Conservation (phyloP, 64 coral and sea anemone genomes). For the Platygyra sinensis region DNA sequence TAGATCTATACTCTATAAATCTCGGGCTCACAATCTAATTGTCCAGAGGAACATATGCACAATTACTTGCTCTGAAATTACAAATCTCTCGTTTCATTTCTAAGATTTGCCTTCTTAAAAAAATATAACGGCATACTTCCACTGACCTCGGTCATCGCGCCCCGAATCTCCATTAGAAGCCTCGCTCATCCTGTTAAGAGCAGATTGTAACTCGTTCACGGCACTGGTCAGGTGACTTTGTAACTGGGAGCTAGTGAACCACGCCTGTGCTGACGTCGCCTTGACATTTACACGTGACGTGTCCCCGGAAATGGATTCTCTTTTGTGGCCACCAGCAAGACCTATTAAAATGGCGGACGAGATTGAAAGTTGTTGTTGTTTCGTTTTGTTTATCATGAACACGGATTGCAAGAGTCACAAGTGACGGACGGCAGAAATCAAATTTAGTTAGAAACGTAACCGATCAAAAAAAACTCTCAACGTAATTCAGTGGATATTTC, state of each 20-base stretch:
- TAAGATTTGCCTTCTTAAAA: too few species aligned
- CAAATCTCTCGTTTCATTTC: too few species aligned
- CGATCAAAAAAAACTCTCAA: too few species aligned
- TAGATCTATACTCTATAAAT: too few species aligned
- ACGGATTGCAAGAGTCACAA: too few species aligned
- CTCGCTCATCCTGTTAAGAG: conserved; percentile 50
- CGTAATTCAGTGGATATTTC: too few species aligned
- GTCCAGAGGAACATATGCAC: too few species aligned
- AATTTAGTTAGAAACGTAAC: too few species aligned
- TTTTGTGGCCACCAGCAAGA: background rate
- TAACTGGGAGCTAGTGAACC: conserved; percentile 80
- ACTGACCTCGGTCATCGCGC: background rate
- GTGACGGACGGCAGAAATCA: too few species aligned
- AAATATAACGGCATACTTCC: background rate
- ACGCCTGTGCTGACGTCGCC: conserved; percentile 49
- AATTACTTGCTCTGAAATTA: too few species aligned
- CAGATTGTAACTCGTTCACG: conserved; percentile 69
- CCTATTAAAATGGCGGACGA: background rate
- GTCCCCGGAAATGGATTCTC: background rate
- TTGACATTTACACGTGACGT: conserved; percentile 51
- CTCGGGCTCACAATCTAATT: too few species aligned
- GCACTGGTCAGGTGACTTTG: conserved; percentile 72
- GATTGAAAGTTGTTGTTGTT: background rate
- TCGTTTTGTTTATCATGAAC: too few species aligned
- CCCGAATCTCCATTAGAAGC: conserved; percentile 8